These are phyloP conservation scores for Margaritifera margaritifera DNA, from an alignment of 2,888 invertebrate genomes.

Conservation along the genomic window DNA sequence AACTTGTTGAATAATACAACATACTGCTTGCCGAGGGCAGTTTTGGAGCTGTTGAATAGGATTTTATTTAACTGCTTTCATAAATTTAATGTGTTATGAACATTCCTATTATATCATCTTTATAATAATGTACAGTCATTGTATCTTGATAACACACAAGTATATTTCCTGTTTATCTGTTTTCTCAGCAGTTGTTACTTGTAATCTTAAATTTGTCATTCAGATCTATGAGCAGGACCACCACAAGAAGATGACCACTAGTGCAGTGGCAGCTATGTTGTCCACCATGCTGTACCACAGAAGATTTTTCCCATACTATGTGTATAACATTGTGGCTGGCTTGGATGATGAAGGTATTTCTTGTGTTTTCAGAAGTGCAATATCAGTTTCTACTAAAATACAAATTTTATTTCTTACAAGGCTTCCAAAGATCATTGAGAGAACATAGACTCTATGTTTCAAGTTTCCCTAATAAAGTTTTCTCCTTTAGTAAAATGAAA, in stretches of 20 bases:
- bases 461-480: too few species aligned
- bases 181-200: not conserved
- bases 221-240: constrained; percentile 91
- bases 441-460: too few species aligned
- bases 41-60: too few species aligned
- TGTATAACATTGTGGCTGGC: constrained; percentile 96
- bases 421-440: too few species aligned
- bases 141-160: not conserved
- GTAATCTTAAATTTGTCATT: constrained; percentile 14
- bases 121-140: not conserved
- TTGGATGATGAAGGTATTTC: constrained; percentile 85
- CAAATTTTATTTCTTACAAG: too few species aligned
- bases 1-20: too few species aligned
- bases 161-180: not conserved
- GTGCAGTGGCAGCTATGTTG: constrained; percentile 95
- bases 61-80: too few species aligned
- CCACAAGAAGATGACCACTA: constrained; percentile 91
- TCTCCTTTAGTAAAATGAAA: too few species aligned
- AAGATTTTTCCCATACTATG: constrained; percentile 98
- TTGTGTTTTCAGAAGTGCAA: not conserved
- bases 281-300: constrained; percentile 96
- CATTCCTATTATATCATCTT: not conserved
- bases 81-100: not conserved
- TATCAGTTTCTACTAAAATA: too few species aligned
- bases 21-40: too few species aligned